A percentile compares a stretch with the other conserved stretches of the same genome.
Evolutionary conservation across 2,797 vertebrate species (phyloP).

Genomic region (Phylloscopus collybita): DNA sequence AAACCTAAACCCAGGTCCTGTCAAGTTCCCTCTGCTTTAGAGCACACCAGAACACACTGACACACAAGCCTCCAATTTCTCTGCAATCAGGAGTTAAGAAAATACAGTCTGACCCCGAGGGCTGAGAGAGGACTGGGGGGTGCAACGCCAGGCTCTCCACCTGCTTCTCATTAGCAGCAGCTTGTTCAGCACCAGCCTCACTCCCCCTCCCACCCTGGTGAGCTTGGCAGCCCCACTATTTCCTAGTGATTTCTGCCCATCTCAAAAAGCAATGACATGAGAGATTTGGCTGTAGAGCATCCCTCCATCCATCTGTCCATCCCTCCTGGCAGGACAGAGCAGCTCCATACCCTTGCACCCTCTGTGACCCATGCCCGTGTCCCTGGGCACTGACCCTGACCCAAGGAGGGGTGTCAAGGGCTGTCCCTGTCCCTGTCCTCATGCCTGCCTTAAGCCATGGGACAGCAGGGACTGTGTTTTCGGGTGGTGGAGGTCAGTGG

Average conservation of each 20-base stretch:
- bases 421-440: background rate
- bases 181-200: background rate
- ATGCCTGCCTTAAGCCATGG: background rate
- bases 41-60: background rate
- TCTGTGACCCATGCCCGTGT: fast-evolving
- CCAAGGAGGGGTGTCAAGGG: fast-evolving
- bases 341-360: background rate
- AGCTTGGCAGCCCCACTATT: background rate
- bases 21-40: background rate
- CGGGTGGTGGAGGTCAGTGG: background rate
- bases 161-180: slow-evolving; percentile 68
- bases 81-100: slow-evolving; percentile 61
- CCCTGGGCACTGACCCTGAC: background rate
- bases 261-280: background rate
- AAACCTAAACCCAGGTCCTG: background rate
- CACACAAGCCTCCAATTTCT: slow-evolving; percentile 58
- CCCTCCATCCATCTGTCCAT: background rate
- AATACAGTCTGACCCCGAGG: slow-evolving; percentile 54
- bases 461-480: slow-evolving; percentile 17
- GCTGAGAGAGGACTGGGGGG: background rate
- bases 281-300: background rate
- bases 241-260: background rate
- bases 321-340: background rate
- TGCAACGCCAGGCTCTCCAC: background rate
- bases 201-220: background rate